Evolutionary conservation across 2,888 invertebrate species (phyloP).

Genomic region (Apodemia hepburni): DNA sequence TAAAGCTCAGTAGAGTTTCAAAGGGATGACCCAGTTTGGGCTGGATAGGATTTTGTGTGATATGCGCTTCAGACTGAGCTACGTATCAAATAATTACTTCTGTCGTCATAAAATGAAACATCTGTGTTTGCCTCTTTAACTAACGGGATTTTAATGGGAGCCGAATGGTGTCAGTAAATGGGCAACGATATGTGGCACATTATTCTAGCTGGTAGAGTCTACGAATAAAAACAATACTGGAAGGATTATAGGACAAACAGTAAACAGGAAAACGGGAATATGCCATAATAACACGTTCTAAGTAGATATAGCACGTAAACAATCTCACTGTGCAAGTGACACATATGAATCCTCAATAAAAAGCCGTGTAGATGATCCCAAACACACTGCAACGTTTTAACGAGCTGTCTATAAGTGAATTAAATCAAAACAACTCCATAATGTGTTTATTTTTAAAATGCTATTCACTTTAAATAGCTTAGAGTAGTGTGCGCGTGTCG

Average conservation of each 20-base stretch:
- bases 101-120: too few relatives aligned
- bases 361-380: neutral
- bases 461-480: constrained; percentile 3
- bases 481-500: constrained; percentile 21
- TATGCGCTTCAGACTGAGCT: too few relatives aligned
- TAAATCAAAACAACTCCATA: constrained; percentile 15
- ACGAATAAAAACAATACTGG: neutral
- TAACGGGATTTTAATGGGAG: too few relatives aligned
- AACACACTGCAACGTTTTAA: neutral
- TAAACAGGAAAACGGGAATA: neutral
- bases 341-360: neutral
- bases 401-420: constrained; percentile 3
- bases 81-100: too few relatives aligned
- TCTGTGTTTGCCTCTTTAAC: too few relatives aligned
- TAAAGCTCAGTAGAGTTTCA: too few relatives aligned
- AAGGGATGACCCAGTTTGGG: too few relatives aligned
- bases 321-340: neutral
- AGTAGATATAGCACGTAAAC: neutral
- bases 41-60: too few relatives aligned
- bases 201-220: neutral
- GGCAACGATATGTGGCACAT: neutral
- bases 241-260: neutral
- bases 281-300: neutral
- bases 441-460: neutral
- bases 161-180: neutral